These are phyloP conservation scores for Theretra japonica DNA, from an alignment of 2,888 invertebrate species.

Conservation along the genomic window DNA sequence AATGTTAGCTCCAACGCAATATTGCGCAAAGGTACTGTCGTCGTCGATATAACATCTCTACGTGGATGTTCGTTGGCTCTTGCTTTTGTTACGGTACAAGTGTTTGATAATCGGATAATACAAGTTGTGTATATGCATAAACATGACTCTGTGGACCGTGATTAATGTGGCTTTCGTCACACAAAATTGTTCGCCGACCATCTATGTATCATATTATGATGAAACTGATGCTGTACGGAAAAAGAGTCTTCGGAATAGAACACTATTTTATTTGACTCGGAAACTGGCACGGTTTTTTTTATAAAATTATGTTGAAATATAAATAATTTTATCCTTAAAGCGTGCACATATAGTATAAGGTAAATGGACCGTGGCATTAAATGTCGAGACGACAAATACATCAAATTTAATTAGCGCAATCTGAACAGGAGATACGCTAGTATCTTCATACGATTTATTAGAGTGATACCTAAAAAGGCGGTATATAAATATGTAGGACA, in stretches of 20 bases:
- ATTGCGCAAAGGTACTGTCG: conserved; percentile 30
- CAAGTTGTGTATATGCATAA: conserved; percentile 2
- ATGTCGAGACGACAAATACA: neutral
- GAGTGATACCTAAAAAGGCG: conserved; percentile 18
- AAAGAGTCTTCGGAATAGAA: neutral
- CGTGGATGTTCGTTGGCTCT: conserved; percentile 33
- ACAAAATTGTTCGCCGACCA: conserved; percentile 33
- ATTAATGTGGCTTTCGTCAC: conserved; percentile 36
- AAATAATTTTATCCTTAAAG: too few species aligned
- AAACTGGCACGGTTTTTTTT: too few species aligned
- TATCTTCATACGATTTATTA: neutral
- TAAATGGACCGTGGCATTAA: neutral
- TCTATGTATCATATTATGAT: conserved; percentile 1
- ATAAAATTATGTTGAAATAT: too few species aligned
- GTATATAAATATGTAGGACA: conserved; percentile 42
- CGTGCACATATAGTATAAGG: too few species aligned
- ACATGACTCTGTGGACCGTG: conserved; percentile 5
- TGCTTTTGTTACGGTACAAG: conserved; percentile 22
- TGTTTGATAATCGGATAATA: conserved; percentile 36
- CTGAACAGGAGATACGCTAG: neutral
- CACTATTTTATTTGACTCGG: neutral
- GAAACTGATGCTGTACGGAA: neutral
- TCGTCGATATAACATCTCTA: conserved; percentile 37
- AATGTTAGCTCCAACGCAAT: conserved; percentile 33
- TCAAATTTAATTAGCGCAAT: conserved; percentile 7